Evolutionary conservation across 1,140 invertebrate genomes (phyloP).

Genomic region (Platorchestia sp.): DNA sequence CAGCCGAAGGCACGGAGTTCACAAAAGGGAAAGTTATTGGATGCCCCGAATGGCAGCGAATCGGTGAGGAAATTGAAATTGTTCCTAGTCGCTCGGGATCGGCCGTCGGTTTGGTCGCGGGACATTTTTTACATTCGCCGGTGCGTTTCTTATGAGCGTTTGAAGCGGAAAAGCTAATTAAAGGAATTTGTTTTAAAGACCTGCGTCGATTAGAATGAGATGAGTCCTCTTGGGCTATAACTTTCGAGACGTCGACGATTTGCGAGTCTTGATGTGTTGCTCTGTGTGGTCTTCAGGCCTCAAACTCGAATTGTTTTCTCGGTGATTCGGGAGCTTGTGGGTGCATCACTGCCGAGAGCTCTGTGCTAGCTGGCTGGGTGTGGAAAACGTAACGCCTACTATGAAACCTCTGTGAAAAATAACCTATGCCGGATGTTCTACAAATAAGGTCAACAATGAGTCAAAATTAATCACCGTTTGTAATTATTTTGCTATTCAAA

Average conservation of each 20-base stretch:
- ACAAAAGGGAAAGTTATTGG: constrained; percentile 54
- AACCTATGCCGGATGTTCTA: too few relatives aligned
- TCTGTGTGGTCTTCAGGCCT: background rate
- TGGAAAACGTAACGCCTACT: background rate
- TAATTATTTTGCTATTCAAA: too few relatives aligned
- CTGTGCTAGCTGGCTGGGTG: background rate
- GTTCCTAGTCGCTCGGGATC: background rate
- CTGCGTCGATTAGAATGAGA: constrained; percentile 45
- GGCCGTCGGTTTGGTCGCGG: background rate
- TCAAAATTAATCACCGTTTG: too few relatives aligned
- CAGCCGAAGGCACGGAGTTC: constrained; percentile 15
- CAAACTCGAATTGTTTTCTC: background rate
- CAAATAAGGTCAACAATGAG: too few relatives aligned
- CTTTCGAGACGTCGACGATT: constrained; percentile 27
- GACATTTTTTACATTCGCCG: background rate
- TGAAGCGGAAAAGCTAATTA: constrained; percentile 51
- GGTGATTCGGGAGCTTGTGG: background rate
- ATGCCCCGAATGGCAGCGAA: constrained; percentile 46
- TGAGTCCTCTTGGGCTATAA: constrained; percentile 20
- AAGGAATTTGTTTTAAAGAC: constrained; percentile 53
- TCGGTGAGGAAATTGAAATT: constrained; percentile 49
- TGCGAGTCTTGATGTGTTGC: constrained; percentile 6
- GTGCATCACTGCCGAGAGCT: background rate
- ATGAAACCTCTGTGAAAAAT: background rate
- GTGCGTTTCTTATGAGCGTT: constrained; percentile 28